phyloP scores from a whole-genome alignment of 1,140 invertebrate genomes.

The Dysdera silvatica region DNA sequence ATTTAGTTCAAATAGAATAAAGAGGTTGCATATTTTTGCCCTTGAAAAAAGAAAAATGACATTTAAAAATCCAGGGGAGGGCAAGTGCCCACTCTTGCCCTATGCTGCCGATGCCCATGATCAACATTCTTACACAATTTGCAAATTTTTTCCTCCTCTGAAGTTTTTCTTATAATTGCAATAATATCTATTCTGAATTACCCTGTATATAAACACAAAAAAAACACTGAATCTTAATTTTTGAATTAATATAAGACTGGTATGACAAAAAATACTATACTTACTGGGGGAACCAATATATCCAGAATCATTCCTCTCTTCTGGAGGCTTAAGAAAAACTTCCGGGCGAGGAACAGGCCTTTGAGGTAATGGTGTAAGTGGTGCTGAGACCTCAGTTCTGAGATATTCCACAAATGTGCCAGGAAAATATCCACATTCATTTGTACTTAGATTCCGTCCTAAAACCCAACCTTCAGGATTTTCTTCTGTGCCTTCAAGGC shows the following conservation, averaged over 20 bases:
- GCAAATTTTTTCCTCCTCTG: too few species aligned
- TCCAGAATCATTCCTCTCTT: slow-evolving; percentile 34
- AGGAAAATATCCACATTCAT: slow-evolving; percentile 34
- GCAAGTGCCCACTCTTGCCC: too few species aligned
- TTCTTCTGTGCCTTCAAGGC: slow-evolving; percentile 33
- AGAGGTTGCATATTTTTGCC: too few species aligned
- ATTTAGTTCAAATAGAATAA: too few species aligned
- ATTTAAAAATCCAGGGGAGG: too few species aligned
- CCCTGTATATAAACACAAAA: not conserved
- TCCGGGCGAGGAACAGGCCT: slow-evolving; percentile 27
- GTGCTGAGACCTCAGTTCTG: slow-evolving; percentile 16
- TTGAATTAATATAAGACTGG: too few species aligned
- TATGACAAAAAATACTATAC: too few species aligned
- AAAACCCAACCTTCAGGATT: slow-evolving; percentile 33
- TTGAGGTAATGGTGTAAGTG: slow-evolving; percentile 18
- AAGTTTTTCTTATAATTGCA: not conserved
- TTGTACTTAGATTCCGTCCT: slow-evolving; percentile 33
- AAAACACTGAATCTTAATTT: too few species aligned
- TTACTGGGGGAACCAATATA: slow-evolving; percentile 34
- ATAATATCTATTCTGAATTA: not conserved
- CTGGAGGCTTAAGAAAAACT: slow-evolving; percentile 16
- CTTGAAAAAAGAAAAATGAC: too few species aligned
- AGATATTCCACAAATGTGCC: slow-evolving; percentile 30
- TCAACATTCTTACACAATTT: too few species aligned
- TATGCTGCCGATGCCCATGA: too few species aligned